These are phyloP conservation scores for Dendrocincla tyrannina DNA, from an alignment of 2,797 vertebrate species.

Conservation along the genomic window DNA sequence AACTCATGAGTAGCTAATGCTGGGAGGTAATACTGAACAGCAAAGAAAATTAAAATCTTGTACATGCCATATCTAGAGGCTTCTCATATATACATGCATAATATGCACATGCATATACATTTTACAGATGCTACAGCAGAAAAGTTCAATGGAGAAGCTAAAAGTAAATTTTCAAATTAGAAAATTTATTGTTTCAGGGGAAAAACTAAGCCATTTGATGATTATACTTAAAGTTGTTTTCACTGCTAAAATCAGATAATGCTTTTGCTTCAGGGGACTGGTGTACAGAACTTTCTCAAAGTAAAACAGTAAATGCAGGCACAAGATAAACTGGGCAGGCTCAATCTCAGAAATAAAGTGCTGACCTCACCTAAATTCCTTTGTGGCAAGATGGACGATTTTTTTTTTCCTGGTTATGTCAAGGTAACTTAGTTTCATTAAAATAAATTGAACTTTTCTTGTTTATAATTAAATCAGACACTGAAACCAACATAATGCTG, in stretches of 20 bases:
- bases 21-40: neutral
- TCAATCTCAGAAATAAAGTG: neutral
- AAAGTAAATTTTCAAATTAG: neutral
- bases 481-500: neutral
- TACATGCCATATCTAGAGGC: neutral
- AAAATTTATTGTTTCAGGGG: neutral
- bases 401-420: neutral
- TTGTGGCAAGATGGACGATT: neutral
- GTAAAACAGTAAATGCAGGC: neutral
- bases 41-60: neutral
- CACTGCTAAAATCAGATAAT: neutral
- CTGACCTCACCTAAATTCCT: neutral
- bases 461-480: neutral
- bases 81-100: neutral
- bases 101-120: neutral
- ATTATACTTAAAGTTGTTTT: neutral
- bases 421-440: neutral
- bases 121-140: neutral
- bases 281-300: neutral
- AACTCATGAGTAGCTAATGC: neutral
- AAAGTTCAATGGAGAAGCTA: neutral
- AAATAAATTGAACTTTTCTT: neutral
- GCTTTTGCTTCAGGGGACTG: neutral
- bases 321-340: neutral
- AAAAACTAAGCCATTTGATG: neutral